Evolutionary conservation across 1,140 invertebrate genomes (phyloP).

Genomic region (Drosophila pachea): DNA sequence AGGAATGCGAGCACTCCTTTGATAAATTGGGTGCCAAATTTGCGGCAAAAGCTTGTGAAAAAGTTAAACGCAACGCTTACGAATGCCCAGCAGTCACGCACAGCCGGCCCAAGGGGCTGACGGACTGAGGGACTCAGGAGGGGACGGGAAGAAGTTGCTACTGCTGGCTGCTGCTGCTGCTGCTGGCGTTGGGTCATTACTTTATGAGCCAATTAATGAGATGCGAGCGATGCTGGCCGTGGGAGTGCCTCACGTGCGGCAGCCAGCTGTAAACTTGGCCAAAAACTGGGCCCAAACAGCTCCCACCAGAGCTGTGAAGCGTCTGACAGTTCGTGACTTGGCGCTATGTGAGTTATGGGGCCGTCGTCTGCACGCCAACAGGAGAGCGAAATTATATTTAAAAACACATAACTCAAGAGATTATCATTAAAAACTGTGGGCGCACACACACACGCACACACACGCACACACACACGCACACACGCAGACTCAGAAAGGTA

Average conservation of each 20-base stretch:
- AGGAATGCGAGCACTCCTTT: slow-evolving; percentile 42
- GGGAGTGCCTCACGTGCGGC: slow-evolving; percentile 51
- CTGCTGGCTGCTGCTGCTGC: background rate
- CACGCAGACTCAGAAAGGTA: too few relatives aligned
- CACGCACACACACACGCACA: slow-evolving; percentile 21
- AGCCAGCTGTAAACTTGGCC: slow-evolving; percentile 13
- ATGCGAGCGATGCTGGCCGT: slow-evolving; percentile 41
- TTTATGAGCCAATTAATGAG: slow-evolving; percentile 70
- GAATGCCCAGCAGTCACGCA: slow-evolving; percentile 60
- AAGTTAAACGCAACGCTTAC: slow-evolving; percentile 69
- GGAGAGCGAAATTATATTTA: slow-evolving; percentile 76
- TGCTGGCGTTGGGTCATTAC: slow-evolving; percentile 47
- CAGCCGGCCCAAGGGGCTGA: background rate
- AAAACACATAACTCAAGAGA: slow-evolving; percentile 78
- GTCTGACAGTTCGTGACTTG: slow-evolving; percentile 74
- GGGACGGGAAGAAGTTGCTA: background rate
- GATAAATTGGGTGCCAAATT: slow-evolving; percentile 74
- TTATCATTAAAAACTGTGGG: slow-evolving; percentile 78
- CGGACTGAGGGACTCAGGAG: too few relatives aligned
- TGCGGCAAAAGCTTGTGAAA: slow-evolving; percentile 63
- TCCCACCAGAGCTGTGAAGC: slow-evolving; percentile 10
- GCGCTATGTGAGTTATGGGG: slow-evolving; percentile 72
- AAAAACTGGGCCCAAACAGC: slow-evolving; percentile 25
- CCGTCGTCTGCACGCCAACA: slow-evolving; percentile 74
- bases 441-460: slow-evolving; percentile 24